Evolutionary conservation across 2,113 vertebrate genomes (phyloP).

Genomic region (Anoura caudifer): DNA sequence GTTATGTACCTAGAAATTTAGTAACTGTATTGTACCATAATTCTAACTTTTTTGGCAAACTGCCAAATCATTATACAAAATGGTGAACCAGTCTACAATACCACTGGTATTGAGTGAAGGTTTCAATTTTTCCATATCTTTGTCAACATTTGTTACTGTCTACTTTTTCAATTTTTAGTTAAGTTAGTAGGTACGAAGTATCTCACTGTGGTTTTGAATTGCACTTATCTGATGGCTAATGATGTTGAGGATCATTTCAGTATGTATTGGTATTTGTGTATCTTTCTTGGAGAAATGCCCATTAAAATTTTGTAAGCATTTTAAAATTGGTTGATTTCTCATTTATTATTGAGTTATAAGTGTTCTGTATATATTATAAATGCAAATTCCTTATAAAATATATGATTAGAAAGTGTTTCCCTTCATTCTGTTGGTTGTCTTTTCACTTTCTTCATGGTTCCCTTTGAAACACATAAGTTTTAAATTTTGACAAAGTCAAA

Average conservation of each 20-base stretch:
- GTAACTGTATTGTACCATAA: neutral
- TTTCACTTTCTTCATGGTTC: neutral
- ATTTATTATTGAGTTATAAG: neutral
- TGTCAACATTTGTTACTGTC: neutral
- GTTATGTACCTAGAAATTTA: neutral
- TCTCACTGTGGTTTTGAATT: neutral
- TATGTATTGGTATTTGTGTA: neutral
- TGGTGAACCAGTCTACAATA: neutral
- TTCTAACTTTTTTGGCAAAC: neutral
- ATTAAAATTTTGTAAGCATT: neutral
- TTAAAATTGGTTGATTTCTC: neutral
- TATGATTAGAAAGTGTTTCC: neutral
- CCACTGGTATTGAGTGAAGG: neutral
- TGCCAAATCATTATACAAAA: neutral
- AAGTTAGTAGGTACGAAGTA: neutral
- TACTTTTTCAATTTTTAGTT: neutral
- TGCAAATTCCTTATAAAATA: neutral
- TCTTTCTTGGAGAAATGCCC: neutral
- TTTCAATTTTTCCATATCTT: neutral
- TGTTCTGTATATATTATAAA: neutral
- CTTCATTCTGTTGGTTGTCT: neutral
- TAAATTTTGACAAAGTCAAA: neutral
- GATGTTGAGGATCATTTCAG: neutral
- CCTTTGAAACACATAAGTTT: neutral
- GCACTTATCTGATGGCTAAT: neutral